A percentile compares a stretch with the other conserved stretches of the same genome.
phyloP scores from a whole-genome alignment of 2,113 vertebrate species.

The Gorsachius goisagi region DNA sequence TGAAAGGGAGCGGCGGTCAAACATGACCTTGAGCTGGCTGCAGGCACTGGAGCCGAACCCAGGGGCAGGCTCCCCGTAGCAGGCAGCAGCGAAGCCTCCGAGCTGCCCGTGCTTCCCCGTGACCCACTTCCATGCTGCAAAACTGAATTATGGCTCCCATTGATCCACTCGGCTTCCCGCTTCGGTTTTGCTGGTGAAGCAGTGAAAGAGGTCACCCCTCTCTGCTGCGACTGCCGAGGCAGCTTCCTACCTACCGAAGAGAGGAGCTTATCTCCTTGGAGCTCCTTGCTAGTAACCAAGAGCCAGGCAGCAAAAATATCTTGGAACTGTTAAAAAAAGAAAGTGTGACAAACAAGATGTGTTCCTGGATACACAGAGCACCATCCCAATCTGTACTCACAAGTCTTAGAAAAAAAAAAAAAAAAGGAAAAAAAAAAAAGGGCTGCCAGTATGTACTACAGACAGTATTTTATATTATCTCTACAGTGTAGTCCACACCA shows the following conservation, averaged over 20 bases:
- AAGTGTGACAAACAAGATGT: not conserved
- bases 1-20: not conserved
- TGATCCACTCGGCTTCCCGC: not conserved
- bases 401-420: not conserved
- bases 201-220: not conserved
- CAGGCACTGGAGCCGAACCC: accelerated
- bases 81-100: not conserved
- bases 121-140: not conserved
- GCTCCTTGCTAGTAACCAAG: conserved; percentile 16
- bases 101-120: accelerated
- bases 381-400: not conserved
- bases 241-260: not conserved
- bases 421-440: not conserved
- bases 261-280: not conserved
- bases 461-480: conserved; percentile 7
- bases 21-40: not conserved
- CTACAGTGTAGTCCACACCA: not conserved
- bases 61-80: not conserved
- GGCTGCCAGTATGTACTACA: not conserved
- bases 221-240: not conserved
- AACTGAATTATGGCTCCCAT: not conserved
- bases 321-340: conserved; percentile 6
- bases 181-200: not conserved
- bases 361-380: conserved; percentile 13
- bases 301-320: conserved; percentile 48